Evolutionary conservation across 2,888 invertebrate species (phyloP), one percentile per base, ranked within the genome.

Genomic region (Yponomeuta plumbellus): DNA sequence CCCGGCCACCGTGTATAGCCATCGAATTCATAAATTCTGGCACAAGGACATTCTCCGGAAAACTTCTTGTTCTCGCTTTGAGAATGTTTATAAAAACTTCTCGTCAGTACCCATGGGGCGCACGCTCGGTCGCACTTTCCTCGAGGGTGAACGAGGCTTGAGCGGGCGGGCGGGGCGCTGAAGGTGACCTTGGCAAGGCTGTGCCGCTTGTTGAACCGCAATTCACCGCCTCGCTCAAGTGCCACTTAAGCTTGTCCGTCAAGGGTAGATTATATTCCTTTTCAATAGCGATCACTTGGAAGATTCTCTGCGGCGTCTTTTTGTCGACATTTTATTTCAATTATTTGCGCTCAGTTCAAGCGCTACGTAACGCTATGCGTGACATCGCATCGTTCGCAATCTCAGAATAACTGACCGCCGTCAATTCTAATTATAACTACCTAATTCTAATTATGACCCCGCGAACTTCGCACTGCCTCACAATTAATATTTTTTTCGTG

Each of bases 361-460:
- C 11, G 39, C 59, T 23, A 21, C 40, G 39, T n/a, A 2, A 44
- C 56, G 52, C 11, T 8, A n/a, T 22, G 22, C 21, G 80, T 84
- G 83, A 83, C 83, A 84, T 84, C 86, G 84, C 84, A 79, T 77
- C 79, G 80, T 77, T 78, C 75, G 79, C 77, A 78, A 83, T 85
- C 84, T 85, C 79, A 84, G 83, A 88, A 88, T 88, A 88, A 85
- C 85, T 83, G 84, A 80, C 82, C 79, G 83, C 80, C 82, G 83
- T 81, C 82, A 80, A 73, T 73, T 85, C 86, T 88, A 88, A 88
- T 86, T 86, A 84, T 86, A 85, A 77, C 76, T 77, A 76, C 74
- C n/a, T n/a, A n/a, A n/a, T n/a, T n/a, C n/a, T n/a, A n/a, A n/a
- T n/a, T 34, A 8, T 34, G 34, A 34, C 8, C 34, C 34, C 34